Percentiles rank a stretch among this genome's conserved stretches.
Conservation (phyloP, 2,888 invertebrate genomes). For the Melanophora roralis region DNA sequence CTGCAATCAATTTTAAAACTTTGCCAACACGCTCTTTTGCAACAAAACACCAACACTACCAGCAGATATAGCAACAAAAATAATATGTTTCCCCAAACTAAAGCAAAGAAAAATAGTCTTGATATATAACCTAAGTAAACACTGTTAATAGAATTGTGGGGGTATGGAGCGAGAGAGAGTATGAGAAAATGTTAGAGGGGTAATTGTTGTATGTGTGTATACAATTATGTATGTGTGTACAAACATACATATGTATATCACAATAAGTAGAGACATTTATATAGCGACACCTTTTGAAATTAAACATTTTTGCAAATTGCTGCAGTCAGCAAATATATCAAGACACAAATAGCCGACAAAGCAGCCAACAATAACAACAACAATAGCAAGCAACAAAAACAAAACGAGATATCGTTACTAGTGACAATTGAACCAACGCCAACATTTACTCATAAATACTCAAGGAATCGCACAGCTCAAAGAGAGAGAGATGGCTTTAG, state of each 20-base stretch:
- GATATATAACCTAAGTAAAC: conserved; percentile 49
- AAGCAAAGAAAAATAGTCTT: conserved; percentile 29
- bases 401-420: conserved; percentile 76
- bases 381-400: conserved; percentile 53
- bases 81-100: conserved; percentile 23
- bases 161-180: neutral
- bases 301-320: conserved; percentile 72
- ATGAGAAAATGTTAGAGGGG: neutral
- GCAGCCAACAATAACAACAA: conserved; percentile 63
- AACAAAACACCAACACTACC: conserved; percentile 13
- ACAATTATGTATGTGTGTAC: neutral
- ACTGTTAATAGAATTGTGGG: conserved; percentile 28
- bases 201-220: neutral
- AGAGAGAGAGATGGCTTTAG: conserved; percentile 38
- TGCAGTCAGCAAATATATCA: conserved; percentile 74
- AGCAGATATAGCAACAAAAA: conserved; percentile 9
- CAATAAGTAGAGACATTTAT: conserved; percentile 42
- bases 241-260: neutral
- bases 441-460: conserved; percentile 28
- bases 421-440: conserved; percentile 75
- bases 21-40: conserved; percentile 28
- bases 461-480: neutral
- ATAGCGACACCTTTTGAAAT: conserved; percentile 68
- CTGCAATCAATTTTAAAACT: conserved; percentile 74
- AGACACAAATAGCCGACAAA: conserved; percentile 72